Conservation (phyloP, 1,140 invertebrate species). For the Drosophila novamexicana region DNA sequence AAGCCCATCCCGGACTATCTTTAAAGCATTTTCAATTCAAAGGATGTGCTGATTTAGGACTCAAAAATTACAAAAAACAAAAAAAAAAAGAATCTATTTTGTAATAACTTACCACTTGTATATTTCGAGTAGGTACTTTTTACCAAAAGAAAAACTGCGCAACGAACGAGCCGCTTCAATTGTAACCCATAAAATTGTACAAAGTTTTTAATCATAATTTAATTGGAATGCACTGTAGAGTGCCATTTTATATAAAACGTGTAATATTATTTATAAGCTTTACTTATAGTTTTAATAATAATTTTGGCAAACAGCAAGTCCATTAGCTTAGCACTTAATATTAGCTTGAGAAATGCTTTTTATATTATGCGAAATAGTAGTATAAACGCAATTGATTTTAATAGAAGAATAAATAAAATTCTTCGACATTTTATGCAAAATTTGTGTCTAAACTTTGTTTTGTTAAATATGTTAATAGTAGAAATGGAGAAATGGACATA, state of each 20-base stretch:
- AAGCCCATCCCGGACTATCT: constrained; percentile 1
- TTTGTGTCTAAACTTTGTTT: too few relatives aligned
- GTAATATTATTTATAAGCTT: constrained; percentile 71
- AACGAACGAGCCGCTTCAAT: constrained; percentile 60
- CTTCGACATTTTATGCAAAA: constrained; percentile 28
- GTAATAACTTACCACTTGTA: constrained; percentile 61
- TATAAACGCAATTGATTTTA: constrained; percentile 42
- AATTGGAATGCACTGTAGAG: constrained; percentile 6
- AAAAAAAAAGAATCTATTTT: constrained; percentile 59
- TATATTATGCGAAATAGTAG: constrained; percentile 14
- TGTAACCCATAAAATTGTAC: constrained; percentile 58
- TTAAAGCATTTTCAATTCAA: constrained; percentile 45
- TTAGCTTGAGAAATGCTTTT: constrained; percentile 49
- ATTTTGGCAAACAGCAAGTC: constrained; percentile 48
- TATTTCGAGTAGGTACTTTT: constrained; percentile 58
- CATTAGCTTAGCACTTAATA: constrained; percentile 59
- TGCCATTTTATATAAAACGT: constrained; percentile 25
- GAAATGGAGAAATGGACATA: too few relatives aligned
- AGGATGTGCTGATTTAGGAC: constrained; percentile 30
- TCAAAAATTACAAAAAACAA: constrained; percentile 1
- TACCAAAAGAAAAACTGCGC: constrained; percentile 51
- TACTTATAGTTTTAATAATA: constrained; percentile 37
- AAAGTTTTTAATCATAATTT: constrained; percentile 51
- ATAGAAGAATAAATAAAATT: constrained; percentile 35
- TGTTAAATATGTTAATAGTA: too few relatives aligned